phyloP scores from a whole-genome alignment of 2,888 invertebrate species.

The Chydorus sphaericus region DNA sequence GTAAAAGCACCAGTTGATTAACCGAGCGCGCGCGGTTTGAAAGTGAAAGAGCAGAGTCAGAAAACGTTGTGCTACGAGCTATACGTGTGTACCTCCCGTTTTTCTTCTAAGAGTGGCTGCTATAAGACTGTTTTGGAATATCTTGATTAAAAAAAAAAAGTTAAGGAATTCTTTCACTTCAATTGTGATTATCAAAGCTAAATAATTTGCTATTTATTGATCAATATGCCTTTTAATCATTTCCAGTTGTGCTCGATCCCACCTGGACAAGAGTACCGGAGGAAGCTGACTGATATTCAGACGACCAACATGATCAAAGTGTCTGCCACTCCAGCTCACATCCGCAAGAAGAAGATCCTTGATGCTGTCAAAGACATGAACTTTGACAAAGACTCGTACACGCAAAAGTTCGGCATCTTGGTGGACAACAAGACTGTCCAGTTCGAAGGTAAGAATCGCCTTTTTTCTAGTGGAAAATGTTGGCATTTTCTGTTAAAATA shows the following conservation, averaged over 20 bases:
- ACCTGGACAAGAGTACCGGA: slow-evolving; percentile 59
- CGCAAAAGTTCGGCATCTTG: slow-evolving; percentile 66
- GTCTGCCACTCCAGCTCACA: slow-evolving; percentile 66
- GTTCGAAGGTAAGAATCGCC: slow-evolving; percentile 34
- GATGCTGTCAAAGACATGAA: slow-evolving; percentile 38
- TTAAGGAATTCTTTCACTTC: no score
- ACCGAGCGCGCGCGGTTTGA: no score
- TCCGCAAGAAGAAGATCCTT: slow-evolving; percentile 64
- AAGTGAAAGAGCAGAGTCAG: no score
- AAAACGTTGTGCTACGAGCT: no score
- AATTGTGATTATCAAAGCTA: not conserved
- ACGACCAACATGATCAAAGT: slow-evolving; percentile 70
- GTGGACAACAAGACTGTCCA: slow-evolving; percentile 57
- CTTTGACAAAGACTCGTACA: slow-evolving; percentile 35
- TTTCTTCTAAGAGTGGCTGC: no score
- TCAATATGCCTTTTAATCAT: no score
- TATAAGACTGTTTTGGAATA: no score
- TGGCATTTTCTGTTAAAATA: no score
- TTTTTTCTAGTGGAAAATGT: not conserved
- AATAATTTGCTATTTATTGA: no score
- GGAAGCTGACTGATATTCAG: slow-evolving; percentile 68
- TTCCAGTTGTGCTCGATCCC: slow-evolving; percentile 58
- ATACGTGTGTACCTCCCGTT: no score
- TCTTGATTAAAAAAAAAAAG: no score
- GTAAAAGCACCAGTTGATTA: no score